Conservation (phyloP, 2,888 invertebrate species). For the Morpho helenor region DNA sequence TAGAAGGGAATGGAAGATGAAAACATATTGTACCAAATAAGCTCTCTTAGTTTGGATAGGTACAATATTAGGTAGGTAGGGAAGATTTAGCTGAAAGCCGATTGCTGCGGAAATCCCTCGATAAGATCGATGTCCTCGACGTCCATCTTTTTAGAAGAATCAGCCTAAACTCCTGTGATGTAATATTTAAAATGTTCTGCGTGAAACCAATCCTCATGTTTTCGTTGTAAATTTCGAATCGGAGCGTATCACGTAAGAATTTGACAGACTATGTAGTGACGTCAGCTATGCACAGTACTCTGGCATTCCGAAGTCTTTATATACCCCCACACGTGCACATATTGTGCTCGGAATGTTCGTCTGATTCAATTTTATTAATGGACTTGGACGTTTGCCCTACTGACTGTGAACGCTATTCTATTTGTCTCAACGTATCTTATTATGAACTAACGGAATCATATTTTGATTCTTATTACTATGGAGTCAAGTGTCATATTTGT, state of each 20-base stretch:
- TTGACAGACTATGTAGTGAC: constrained; percentile 8
- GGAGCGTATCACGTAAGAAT: not conserved
- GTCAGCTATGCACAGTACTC: constrained; percentile 22
- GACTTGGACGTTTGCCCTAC: constrained; percentile 77
- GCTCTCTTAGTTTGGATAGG: too few relatives aligned
- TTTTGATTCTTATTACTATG: constrained; percentile 43
- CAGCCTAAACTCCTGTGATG: too few relatives aligned
- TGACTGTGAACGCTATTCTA: constrained; percentile 70
- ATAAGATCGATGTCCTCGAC: too few relatives aligned
- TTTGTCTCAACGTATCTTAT: constrained; percentile 58
- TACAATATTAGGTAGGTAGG: too few relatives aligned
- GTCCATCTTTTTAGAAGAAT: too few relatives aligned
- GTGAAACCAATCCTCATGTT: too few relatives aligned
- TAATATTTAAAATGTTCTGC: too few relatives aligned
- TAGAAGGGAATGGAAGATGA: too few relatives aligned
- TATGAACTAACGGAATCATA: constrained; percentile 37
- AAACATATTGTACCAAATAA: too few relatives aligned
- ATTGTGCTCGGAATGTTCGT: constrained; percentile 73
- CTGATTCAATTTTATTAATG: constrained; percentile 80
- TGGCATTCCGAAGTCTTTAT: constrained; percentile 44
- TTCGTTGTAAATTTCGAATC: too few relatives aligned
- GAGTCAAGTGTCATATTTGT: constrained; percentile 44
- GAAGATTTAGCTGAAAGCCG: too few relatives aligned
- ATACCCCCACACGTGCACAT: constrained; percentile 69
- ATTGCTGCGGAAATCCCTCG: too few relatives aligned